These are phyloP conservation scores for Rhamnusium bicolor DNA, from an alignment of 2,888 invertebrate genomes.

Conservation along the genomic window DNA sequence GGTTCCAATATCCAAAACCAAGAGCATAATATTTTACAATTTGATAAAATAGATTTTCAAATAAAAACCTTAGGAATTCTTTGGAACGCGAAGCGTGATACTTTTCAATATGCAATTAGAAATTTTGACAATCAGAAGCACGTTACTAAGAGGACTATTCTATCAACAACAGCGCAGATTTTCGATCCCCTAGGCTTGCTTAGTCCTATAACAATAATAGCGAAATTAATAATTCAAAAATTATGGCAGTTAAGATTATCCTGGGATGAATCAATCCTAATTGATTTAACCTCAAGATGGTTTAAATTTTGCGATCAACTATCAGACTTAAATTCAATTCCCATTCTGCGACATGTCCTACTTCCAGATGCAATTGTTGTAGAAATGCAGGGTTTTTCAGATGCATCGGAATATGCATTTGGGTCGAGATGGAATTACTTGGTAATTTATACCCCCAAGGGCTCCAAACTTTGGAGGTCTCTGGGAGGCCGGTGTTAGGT, in stretches of 20 bases:
- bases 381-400: background rate
- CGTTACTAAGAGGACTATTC: background rate
- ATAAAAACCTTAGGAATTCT: background rate
- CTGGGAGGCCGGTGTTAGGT: conserved; percentile 63
- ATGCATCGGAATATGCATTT: background rate
- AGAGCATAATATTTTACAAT: too few species aligned
- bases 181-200: conserved; percentile 37
- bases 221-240: conserved; percentile 32
- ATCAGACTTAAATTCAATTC: background rate
- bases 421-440: conserved; percentile 37
- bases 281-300: conserved; percentile 1
- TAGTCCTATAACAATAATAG: conserved; percentile 7
- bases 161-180: conserved; percentile 16
- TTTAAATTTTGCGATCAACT: background rate
- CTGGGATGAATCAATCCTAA: conserved; percentile 35
- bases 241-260: conserved; percentile 27
- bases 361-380: background rate
- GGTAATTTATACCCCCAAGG: conserved; percentile 61
- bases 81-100: conserved; percentile 1
- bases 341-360: background rate
- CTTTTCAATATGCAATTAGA: background rate
- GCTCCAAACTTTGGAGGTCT: conserved; percentile 62
- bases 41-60: too few species aligned
- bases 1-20: too few species aligned
- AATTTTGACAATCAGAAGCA: background rate